Base-by-base conservation (phyloP, 2,888 invertebrate species). In the Tetramorium bicarinatum region DNA sequence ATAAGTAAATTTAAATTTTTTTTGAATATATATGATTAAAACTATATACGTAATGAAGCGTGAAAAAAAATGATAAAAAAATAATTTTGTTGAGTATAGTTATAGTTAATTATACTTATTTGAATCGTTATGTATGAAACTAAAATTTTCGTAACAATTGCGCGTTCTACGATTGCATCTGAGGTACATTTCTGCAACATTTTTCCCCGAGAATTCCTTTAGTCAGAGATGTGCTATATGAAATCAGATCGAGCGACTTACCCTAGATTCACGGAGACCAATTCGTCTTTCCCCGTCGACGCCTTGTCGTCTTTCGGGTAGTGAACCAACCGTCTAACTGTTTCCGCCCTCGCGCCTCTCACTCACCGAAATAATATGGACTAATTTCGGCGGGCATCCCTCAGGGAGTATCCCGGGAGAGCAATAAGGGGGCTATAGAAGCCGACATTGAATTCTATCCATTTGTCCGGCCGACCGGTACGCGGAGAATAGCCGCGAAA, bases 301-400 rank as follows among this genome's bases (percentile, higher is more conserved):
- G 66, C 54, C 76, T 21, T 83, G 86, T 85, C 83, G 69, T 49
- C 71, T 76, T 69, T 69, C 77, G 82, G 82, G 25, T 85, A 86
- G 89, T 84, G 87, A 86, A 90, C 82, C 69, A 41, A 54, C 66
- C 47, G 54, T 38, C 75, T 82, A 83, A 54, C 69, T 71, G 76
- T 52, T 52, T 71, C 56, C 64, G 47, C 81, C 74, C 83, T 72
- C 69, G 59, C 34, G 64, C 56, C 54, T 82, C 81, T 81, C 69
- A 86, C 82, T 88, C 90, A 83, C 91, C 91, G 91, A 92, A 79
- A 79, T 79, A 79, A 93, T 93, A 92, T 92, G 93, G 94, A 93
- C 93, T 93, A 93, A 93, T 94, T 94, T 93, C 91, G 86, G 90
- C 90, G 86, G 91, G 89, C 91, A 91, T 92, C 90, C 90, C 90